Evolutionary conservation across 2,888 invertebrate genomes (phyloP).

Genomic region (Lottia gigantea): DNA sequence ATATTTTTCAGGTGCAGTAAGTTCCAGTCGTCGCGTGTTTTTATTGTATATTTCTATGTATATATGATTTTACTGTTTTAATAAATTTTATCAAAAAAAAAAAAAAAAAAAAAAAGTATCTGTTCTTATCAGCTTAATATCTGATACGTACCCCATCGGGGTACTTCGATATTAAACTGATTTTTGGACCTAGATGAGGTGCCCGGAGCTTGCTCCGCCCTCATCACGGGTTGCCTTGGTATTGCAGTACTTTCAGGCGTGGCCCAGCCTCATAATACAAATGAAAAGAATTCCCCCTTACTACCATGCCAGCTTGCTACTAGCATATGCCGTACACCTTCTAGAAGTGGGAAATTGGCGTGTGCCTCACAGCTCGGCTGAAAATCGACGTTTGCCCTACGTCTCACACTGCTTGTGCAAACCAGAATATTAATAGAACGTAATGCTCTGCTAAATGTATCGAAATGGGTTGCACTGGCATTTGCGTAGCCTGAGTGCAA

Average conservation of each 20-base stretch:
- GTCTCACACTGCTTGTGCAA: no score
- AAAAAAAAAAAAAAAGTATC: constrained; percentile 21
- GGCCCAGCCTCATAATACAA: background rate
- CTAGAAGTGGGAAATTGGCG: no score
- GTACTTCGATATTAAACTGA: constrained; percentile 45
- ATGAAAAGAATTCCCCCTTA: no score
- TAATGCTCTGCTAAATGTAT: no score
- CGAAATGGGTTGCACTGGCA: no score
- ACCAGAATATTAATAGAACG: no score
- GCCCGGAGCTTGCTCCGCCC: constrained; percentile 24
- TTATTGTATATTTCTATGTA: constrained; percentile 38
- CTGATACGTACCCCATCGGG: constrained; percentile 73
- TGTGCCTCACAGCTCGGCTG: no score
- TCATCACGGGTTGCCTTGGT: constrained; percentile 72
- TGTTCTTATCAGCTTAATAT: constrained; percentile 72
- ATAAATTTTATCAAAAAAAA: constrained; percentile 26
- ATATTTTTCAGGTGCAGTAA: background rate
- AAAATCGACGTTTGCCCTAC: no score
- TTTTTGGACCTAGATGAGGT: constrained; percentile 56
- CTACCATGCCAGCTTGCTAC: no score
- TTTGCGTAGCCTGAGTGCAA: no score
- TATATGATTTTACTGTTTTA: constrained; percentile 36
- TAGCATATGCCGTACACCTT: no score
- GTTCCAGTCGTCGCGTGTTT: constrained; percentile 12
- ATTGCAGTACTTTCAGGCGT: constrained; percentile 61